Conservation (phyloP, 1,140 invertebrate genomes). For the Rhopalosiphum maidis region DNA sequence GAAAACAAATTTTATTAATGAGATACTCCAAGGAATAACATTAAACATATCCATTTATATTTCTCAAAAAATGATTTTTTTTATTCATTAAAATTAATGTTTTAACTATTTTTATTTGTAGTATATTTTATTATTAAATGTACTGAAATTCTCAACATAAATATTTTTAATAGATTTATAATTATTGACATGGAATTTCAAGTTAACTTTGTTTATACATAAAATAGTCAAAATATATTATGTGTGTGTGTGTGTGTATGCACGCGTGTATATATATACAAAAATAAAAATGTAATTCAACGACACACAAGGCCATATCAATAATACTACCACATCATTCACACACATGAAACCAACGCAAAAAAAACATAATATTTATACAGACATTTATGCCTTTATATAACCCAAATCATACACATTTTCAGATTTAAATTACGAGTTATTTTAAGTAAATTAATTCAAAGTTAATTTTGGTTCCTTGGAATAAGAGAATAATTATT, state of each 20-base stretch:
- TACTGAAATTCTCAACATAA: neutral
- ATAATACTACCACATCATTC: slow-evolving; percentile 46
- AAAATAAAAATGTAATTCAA: slow-evolving; percentile 5
- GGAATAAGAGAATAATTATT: neutral
- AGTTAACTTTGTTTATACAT: neutral
- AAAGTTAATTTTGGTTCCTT: slow-evolving; percentile 38
- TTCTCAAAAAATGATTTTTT: neutral
- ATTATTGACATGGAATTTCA: neutral
- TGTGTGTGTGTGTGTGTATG: neutral
- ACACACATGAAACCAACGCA: slow-evolving; percentile 44
- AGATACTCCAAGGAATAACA: slow-evolving; percentile 24
- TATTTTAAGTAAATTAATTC: slow-evolving; percentile 7
- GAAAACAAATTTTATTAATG: neutral
- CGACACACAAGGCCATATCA: slow-evolving; percentile 47
- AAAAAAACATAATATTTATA: slow-evolving; percentile 41
- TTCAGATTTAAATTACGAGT: neutral
- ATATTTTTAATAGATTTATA: neutral
- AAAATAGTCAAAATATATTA: neutral
- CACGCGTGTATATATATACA: neutral
- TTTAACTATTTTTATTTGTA: neutral
- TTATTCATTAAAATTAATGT: neutral
- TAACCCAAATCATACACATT: slow-evolving; percentile 34
- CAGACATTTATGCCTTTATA: slow-evolving; percentile 55
- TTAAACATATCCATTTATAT: neutral
- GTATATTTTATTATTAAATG: neutral